phyloP scores from a whole-genome alignment of 2,888 invertebrate genomes.

The Campaea margaritaria region DNA sequence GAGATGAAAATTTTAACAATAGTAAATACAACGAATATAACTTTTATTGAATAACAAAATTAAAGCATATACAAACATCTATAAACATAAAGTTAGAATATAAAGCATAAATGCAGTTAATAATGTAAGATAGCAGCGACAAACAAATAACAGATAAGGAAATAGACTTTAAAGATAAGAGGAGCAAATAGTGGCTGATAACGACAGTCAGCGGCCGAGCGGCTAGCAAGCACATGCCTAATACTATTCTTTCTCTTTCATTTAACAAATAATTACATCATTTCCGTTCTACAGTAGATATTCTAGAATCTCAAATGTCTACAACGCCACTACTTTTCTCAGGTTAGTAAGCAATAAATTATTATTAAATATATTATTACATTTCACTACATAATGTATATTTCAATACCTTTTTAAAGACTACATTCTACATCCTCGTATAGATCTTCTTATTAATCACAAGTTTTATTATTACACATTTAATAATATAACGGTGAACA shows the following conservation, averaged over 20 bases:
- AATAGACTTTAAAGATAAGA: slow-evolving; percentile 42
- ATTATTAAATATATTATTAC: slow-evolving; percentile 1
- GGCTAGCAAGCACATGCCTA: slow-evolving; percentile 28
- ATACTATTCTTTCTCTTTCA: slow-evolving; percentile 30
- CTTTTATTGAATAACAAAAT: slow-evolving; percentile 36
- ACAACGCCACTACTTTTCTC: slow-evolving; percentile 22
- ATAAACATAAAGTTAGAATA: slow-evolving; percentile 14
- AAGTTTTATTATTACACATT: slow-evolving; percentile 31
- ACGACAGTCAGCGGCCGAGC: slow-evolving; percentile 48
- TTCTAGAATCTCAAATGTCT: slow-evolving; percentile 20
- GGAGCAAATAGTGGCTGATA: slow-evolving; percentile 56
- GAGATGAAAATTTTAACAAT: slow-evolving; percentile 44
- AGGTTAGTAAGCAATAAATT: slow-evolving; percentile 31
- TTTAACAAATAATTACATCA: slow-evolving; percentile 51
- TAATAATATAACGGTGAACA: slow-evolving; percentile 35
- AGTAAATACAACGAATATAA: slow-evolving; percentile 38
- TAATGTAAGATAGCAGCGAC: slow-evolving; percentile 45
- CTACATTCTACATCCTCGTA: slow-evolving; percentile 7
- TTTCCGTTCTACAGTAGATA: slow-evolving; percentile 24
- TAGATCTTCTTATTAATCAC: slow-evolving; percentile 12
- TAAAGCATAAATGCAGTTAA: slow-evolving; percentile 49
- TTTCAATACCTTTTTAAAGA: slow-evolving; percentile 10
- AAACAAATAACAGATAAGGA: slow-evolving; percentile 43
- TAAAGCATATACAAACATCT: slow-evolving; percentile 27
- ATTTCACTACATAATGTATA: slow-evolving; percentile 16